Conservation (phyloP, 2,888 invertebrate genomes). For the Galerucella pusilla region DNA sequence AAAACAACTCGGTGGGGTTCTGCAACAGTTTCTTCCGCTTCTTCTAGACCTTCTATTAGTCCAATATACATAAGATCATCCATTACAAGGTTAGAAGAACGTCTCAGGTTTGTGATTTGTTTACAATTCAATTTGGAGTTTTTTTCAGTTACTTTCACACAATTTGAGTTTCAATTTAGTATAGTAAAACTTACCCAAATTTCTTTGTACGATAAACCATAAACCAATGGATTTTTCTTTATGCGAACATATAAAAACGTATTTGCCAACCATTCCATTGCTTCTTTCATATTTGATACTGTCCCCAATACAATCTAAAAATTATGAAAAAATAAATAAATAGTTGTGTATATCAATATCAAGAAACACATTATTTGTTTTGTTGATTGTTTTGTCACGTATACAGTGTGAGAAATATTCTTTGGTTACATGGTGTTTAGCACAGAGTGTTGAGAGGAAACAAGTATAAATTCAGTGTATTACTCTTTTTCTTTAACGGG, state of each 20-base stretch:
- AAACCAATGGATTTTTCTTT: conserved; percentile 87
- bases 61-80: too few species aligned
- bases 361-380: too few species aligned
- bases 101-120: too few species aligned
- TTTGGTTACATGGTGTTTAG: too few species aligned
- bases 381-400: not conserved
- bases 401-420: not conserved
- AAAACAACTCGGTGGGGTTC: too few species aligned
- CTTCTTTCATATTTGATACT: conserved; percentile 94
- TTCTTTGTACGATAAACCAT: conserved; percentile 73
- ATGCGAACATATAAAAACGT: conserved; percentile 96
- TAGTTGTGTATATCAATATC: not conserved
- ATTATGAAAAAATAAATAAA: conserved; percentile 32
- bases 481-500: too few species aligned
- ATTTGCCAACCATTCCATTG: conserved; percentile 97
- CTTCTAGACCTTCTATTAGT: too few species aligned
- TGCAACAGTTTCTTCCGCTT: too few species aligned
- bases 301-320: conserved; percentile 90
- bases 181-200: conserved; percentile 68
- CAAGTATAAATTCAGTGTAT: too few species aligned
- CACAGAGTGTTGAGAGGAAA: too few species aligned
- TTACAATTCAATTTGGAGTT: too few species aligned
- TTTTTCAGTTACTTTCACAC: not conserved
- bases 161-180: not conserved
- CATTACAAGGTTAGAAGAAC: too few species aligned